Evolutionary conservation across 2,888 invertebrate genomes (phyloP).

Genomic region (Cyrtodaria siliqua): DNA sequence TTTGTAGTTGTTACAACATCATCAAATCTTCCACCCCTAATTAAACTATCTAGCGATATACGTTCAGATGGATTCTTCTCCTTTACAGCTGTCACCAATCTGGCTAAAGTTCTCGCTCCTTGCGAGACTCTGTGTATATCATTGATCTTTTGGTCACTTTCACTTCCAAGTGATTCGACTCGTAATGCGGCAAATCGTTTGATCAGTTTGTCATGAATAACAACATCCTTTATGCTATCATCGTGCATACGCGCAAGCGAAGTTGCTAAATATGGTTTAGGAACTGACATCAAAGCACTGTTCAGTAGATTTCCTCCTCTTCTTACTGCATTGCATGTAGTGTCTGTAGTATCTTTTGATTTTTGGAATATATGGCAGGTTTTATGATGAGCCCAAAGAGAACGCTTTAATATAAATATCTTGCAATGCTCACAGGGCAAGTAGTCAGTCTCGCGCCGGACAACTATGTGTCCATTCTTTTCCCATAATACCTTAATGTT

Average conservation of each 20-base stretch:
- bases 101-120: slow-evolving; percentile 25
- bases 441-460: background rate
- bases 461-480: background rate
- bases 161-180: background rate
- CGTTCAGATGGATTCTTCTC: slow-evolving; percentile 9
- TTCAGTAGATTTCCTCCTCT: background rate
- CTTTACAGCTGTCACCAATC: slow-evolving; percentile 24
- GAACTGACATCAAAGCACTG: slow-evolving; percentile 1
- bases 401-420: background rate
- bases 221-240: background rate
- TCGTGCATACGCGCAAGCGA: background rate
- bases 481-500: slow-evolving; percentile 37
- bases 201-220: background rate
- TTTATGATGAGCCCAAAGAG: background rate
- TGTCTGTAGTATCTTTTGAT: background rate
- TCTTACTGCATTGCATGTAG: background rate
- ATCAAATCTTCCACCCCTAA: slow-evolving; percentile 26
- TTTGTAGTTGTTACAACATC: slow-evolving; percentile 10
- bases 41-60: slow-evolving; percentile 2
- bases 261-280: background rate
- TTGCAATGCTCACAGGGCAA: slow-evolving; percentile 1
- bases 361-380: background rate
- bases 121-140: slow-evolving; percentile 15
- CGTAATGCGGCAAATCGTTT: slow-evolving; percentile 1
- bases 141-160: slow-evolving; percentile 5